These are phyloP conservation scores for Drosophila bocki DNA, from an alignment of 1,140 invertebrate species.

Conservation along the genomic window DNA sequence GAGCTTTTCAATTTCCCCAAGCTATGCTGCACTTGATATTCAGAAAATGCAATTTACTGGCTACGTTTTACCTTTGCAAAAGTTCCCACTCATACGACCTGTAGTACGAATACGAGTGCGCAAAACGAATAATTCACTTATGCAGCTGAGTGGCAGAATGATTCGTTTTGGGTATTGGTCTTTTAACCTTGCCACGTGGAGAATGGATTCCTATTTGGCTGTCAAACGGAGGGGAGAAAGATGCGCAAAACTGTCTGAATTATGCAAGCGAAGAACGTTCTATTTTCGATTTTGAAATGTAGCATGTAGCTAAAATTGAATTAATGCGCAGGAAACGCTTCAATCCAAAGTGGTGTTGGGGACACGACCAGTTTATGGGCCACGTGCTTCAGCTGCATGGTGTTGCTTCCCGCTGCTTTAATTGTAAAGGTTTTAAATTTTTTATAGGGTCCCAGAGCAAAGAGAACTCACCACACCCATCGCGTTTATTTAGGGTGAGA, in stretches of 20 bases:
- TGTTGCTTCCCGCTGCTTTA: constrained; percentile 28
- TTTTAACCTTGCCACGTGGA: constrained; percentile 49
- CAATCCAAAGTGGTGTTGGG: constrained; percentile 16
- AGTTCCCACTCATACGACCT: constrained; percentile 62
- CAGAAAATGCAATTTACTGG: constrained; percentile 45
- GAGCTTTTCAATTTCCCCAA: constrained; percentile 26
- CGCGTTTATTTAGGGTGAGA: constrained; percentile 12
- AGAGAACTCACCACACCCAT: constrained; percentile 19
- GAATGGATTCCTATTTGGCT: constrained; percentile 10
- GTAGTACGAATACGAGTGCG: constrained; percentile 30
- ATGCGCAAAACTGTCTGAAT: constrained; percentile 36
- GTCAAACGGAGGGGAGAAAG: background rate
- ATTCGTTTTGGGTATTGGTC: constrained; percentile 14
- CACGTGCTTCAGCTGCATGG: constrained; percentile 31
- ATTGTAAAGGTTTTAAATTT: constrained; percentile 62
- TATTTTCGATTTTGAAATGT: constrained; percentile 24
- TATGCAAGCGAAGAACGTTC: constrained; percentile 55
- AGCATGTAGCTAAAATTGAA: constrained; percentile 54
- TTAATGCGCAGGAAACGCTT: constrained; percentile 57
- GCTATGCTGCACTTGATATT: constrained; percentile 10
- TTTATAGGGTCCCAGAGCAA: constrained; percentile 40
- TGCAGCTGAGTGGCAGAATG: constrained; percentile 28
- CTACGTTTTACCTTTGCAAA: constrained; percentile 4
- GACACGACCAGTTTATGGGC: constrained; percentile 24
- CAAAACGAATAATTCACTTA: constrained; percentile 65